phyloP scores from a whole-genome alignment of 2,888 invertebrate species.

The Caenorhabditis afra region DNA sequence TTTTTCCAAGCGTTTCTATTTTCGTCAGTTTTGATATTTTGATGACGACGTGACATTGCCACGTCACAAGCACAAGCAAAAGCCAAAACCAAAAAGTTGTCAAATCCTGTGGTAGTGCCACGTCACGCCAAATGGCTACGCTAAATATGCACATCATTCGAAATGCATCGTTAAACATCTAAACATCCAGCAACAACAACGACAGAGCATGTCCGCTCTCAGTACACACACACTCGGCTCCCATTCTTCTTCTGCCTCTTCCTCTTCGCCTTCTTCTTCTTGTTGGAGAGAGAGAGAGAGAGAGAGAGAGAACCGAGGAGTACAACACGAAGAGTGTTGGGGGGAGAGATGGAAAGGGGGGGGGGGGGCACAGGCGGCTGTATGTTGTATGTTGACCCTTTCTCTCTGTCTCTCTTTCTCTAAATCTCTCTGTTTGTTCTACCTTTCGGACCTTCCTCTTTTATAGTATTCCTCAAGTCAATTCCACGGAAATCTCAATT shows the following conservation, averaged over 20 bases:
- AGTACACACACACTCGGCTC: not conserved
- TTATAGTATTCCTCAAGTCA: not conserved
- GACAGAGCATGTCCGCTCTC: not conserved
- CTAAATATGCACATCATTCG: no score
- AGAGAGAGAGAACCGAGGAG: no score
- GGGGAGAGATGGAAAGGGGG: no score
- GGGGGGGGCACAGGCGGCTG: not conserved
- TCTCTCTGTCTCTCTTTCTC: conserved; percentile 2
- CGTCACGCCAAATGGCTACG: no score
- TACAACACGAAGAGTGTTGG: no score
- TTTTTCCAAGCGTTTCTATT: not conserved
- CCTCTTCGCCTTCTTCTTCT: not conserved
- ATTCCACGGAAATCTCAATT: no score
- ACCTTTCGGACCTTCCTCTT: not conserved
- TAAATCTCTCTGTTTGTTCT: not conserved
- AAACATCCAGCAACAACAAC: no score
- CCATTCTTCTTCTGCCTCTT: not conserved
- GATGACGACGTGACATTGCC: not conserved
- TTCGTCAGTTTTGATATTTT: not conserved
- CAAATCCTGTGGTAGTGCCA: no score
- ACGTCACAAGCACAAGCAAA: no score
- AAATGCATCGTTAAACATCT: not conserved
- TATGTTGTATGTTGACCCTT: not conserved
- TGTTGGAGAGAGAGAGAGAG: no score
- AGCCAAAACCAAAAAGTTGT: no score